phyloP scores from a whole-genome alignment of 1,140 invertebrate species.

The Panagrolaimus sp. region DNA sequence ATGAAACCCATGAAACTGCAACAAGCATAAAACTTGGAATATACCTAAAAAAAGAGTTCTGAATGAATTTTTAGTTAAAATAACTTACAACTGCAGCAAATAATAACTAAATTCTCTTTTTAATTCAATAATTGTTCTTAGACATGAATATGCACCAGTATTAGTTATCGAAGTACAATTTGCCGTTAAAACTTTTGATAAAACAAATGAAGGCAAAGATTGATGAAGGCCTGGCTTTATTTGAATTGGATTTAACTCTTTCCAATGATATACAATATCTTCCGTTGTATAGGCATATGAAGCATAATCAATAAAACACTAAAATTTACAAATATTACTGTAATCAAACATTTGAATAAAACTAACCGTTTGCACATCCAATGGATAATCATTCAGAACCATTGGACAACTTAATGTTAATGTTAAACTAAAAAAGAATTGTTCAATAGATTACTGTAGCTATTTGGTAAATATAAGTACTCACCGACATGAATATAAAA shows the following conservation, averaged over 20 bases:
- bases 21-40: constrained; percentile 65
- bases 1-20: constrained; percentile 92
- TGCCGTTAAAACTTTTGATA: constrained; percentile 82
- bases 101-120: constrained; percentile 62
- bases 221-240: constrained; percentile 80
- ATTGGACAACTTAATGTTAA: constrained; percentile 85
- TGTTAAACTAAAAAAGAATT: constrained; percentile 33
- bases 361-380: constrained; percentile 83
- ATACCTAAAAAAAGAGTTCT: too few species aligned
- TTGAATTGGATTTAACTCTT: constrained; percentile 87
- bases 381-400: constrained; percentile 71
- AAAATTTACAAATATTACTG: constrained; percentile 55
- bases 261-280: constrained; percentile 71
- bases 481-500: constrained; percentile 80
- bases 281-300: constrained; percentile 62
- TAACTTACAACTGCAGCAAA: constrained; percentile 62
- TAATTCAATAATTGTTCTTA: constrained; percentile 52
- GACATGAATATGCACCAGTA: constrained; percentile 65
- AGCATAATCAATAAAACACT: constrained; percentile 83
- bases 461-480: constrained; percentile 89
- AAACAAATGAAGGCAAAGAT: constrained; percentile 75
- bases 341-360: constrained; percentile 74
- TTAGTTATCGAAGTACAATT: constrained; percentile 92
- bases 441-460: constrained; percentile 39
- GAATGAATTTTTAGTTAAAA: too few species aligned